Percentiles rank a stretch among this genome's conserved stretches.
phyloP scores from a whole-genome alignment of 1,140 invertebrate genomes.

The Scaptomyza hsui region DNA sequence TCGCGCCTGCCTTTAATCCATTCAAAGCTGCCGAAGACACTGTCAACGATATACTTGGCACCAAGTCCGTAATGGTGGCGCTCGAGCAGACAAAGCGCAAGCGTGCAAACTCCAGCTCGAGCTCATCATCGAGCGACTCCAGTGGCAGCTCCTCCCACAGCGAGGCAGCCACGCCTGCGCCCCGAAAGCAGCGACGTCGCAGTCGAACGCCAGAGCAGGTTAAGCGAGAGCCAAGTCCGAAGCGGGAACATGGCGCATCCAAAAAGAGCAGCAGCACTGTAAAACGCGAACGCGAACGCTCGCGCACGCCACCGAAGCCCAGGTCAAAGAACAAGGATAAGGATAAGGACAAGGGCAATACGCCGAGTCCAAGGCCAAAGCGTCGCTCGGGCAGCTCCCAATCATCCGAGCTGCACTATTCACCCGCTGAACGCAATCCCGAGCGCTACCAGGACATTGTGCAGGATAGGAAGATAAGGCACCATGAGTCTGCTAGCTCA shows the following conservation, averaged over 20 bases:
- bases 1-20: slow-evolving; percentile 60
- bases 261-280: slow-evolving; percentile 7
- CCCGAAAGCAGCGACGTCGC: slow-evolving; percentile 47
- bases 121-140: slow-evolving; percentile 54
- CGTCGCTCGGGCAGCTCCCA: slow-evolving; percentile 56
- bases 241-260: background rate
- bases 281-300: slow-evolving; percentile 48
- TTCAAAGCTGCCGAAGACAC: slow-evolving; percentile 74
- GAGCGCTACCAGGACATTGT: slow-evolving; percentile 87
- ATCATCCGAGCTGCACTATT: slow-evolving; percentile 86
- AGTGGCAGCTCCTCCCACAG: slow-evolving; percentile 45
- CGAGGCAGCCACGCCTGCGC: slow-evolving; percentile 52
- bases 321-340: slow-evolving; percentile 39
- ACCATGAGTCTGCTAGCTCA: slow-evolving; percentile 28
- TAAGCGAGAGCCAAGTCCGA: slow-evolving; percentile 33
- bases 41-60: slow-evolving; percentile 70
- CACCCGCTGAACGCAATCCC: slow-evolving; percentile 87
- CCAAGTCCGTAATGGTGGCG: slow-evolving; percentile 69
- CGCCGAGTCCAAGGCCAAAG: slow-evolving; percentile 49
- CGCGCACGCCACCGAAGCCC: slow-evolving; percentile 38
- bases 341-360: slow-evolving; percentile 28
- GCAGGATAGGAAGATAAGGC: slow-evolving; percentile 77
- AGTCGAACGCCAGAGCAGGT: slow-evolving; percentile 50
- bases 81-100: slow-evolving; percentile 68
- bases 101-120: slow-evolving; percentile 52